Base-by-base conservation (phyloP, 2,888 invertebrate genomes). In the Siphlonurus alternatus region DNA sequence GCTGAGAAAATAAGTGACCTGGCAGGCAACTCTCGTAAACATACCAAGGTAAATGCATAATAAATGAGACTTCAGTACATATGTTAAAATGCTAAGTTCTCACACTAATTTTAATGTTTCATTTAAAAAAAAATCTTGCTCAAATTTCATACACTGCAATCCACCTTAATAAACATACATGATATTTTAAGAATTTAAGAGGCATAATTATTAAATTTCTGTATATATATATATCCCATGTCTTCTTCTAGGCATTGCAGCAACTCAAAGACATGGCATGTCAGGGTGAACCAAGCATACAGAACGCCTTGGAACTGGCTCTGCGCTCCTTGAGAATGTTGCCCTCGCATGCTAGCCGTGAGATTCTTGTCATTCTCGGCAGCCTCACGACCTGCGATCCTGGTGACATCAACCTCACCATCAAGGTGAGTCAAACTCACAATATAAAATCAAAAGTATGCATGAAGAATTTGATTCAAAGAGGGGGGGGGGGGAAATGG, bases 371-470 rank as follows among this genome's bases (percentile, higher is more conserved):
- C 1, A 81, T 99, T 23, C 87, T 94, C 80, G 94, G 93, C 1
- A 94, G 96, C 69, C 79, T 99, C 23, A 96, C 97, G 0, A 94
- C 97, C 0, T 97, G 98, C 75, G 99, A 99, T 78, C 98, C 98
- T 1, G 86, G 89, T 20, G 94, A 98, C 73, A 93, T 99, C 54
- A 85, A 82, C 68, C 79, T 81, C 65, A 95, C 95, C 5, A 89
- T 93, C 69, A 81, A 87, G 74, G 87, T 87, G 75, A 64, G 66
- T 66, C 25, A 20, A n/a, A 61, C n/a, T n/a, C n/a, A n/a, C n/a
- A n/a, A n/a, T n/a, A n/a, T 22, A 1, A 20, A 54, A 56, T 56
- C 23, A 22, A 1, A 22, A 1, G 56, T 18, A 1, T 10, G 2
- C 23, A 10, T 10, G 7, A 15, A 56, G 7, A 2, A 18, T 7